These are phyloP conservation scores for Eulemur rubriventer DNA, from an alignment of 2,797 vertebrate genomes.

Conservation along the genomic window DNA sequence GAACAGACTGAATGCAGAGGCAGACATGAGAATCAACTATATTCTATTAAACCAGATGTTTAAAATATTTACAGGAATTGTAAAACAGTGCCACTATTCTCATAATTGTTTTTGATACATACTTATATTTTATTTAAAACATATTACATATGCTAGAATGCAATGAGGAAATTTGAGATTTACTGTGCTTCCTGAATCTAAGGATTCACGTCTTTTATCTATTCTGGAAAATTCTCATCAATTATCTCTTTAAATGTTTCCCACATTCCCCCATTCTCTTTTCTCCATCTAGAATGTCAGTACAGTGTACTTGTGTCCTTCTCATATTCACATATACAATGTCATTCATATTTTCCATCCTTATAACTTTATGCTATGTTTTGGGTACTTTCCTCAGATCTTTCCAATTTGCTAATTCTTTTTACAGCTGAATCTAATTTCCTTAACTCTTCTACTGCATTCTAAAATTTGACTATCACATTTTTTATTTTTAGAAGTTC, in stretches of 20 bases:
- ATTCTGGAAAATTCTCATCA: slow-evolving; percentile 16
- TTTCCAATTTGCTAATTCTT: slow-evolving; percentile 31
- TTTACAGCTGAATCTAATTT: slow-evolving; percentile 44
- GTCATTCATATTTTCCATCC: background rate
- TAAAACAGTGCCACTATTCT: background rate
- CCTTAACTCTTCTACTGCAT: background rate
- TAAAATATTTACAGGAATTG: slow-evolving; percentile 4
- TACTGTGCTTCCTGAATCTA: background rate
- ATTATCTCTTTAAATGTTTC: slow-evolving; percentile 17
- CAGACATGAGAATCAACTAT: slow-evolving; percentile 8
- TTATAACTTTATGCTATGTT: background rate
- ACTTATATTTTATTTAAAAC: slow-evolving; percentile 39
- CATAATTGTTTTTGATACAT: slow-evolving; percentile 16
- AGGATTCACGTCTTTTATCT: background rate
- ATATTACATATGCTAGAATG: background rate
- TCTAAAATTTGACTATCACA: background rate
- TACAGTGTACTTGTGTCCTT: background rate
- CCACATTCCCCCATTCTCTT: background rate
- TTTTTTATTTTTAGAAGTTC: slow-evolving; percentile 37
- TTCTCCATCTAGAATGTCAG: background rate
- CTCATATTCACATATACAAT: background rate
- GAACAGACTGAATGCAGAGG: slow-evolving; percentile 30
- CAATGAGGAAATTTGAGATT: slow-evolving; percentile 1
- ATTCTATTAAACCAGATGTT: slow-evolving; percentile 1
- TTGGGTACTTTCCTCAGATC: background rate